Conservation (phyloP, 2,113 vertebrate species). For the Myrmecophaga tridactyla region DNA sequence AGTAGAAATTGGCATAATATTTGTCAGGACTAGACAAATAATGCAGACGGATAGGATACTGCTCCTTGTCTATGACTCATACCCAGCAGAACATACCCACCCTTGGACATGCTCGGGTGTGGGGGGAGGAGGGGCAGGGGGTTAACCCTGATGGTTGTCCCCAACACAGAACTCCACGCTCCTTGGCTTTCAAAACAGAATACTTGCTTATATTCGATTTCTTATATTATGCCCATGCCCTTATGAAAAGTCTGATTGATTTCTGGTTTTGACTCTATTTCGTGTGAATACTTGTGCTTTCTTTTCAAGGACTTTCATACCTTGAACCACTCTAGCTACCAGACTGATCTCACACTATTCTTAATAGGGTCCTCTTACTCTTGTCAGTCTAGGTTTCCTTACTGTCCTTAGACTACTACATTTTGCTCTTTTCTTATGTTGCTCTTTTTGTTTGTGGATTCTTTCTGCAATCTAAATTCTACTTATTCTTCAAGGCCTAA, state of each 20-base stretch:
- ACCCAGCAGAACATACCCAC: background rate
- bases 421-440: background rate
- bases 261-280: background rate
- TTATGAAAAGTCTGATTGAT: background rate
- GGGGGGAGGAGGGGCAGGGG: background rate
- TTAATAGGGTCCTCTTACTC: background rate
- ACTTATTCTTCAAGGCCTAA: background rate
- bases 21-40: constrained; percentile 62
- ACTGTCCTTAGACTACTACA: background rate
- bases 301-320: background rate
- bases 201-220: background rate
- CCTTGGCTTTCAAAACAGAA: background rate
- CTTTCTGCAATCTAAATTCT: background rate
- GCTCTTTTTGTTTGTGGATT: background rate
- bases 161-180: background rate
- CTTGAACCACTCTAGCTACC: background rate
- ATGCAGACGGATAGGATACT: constrained; percentile 3
- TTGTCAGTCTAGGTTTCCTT: background rate
- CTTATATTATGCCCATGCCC: too few species aligned
- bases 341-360: background rate
- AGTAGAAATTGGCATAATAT: constrained; percentile 23
- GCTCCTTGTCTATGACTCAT: background rate
- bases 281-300: constrained; percentile 18
- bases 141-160: background rate
- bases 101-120: background rate